Evolutionary conservation across 2,113 vertebrate species (phyloP).

Genomic region (Ivindomyrus marchei): DNA sequence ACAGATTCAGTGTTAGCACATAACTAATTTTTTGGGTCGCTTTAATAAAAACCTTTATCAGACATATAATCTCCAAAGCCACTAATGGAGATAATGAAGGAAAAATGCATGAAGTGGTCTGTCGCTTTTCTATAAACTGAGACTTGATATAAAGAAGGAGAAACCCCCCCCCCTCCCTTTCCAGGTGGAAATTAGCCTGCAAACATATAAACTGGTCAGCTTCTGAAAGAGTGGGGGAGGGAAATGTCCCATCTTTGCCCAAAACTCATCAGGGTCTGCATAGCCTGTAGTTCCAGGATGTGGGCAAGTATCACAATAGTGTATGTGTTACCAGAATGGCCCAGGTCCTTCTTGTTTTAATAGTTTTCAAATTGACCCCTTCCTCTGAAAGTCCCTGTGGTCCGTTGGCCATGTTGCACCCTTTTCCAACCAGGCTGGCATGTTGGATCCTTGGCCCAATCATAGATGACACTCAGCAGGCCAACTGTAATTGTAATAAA

Average conservation of each 20-base stretch:
- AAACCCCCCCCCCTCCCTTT: background rate
- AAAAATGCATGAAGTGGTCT: conserved; percentile 37
- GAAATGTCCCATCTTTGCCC: background rate
- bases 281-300: background rate
- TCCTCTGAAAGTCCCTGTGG: background rate
- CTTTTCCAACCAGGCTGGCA: background rate
- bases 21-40: conserved; percentile 51
- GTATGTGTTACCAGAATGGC: background rate
- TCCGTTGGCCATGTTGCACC: background rate
- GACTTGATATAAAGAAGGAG: background rate
- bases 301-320: background rate
- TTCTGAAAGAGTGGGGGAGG: background rate
- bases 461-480: background rate
- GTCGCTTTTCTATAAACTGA: conserved; percentile 24
- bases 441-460: background rate
- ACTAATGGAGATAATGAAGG: conserved; percentile 38
- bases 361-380: background rate
- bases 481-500: background rate
- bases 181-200: background rate
- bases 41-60: conserved; percentile 54
- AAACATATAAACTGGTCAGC: background rate
- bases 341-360: background rate
- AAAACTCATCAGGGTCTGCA: background rate
- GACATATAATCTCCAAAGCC: conserved; percentile 43
- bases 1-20: conserved; percentile 57